phyloP scores from a whole-genome alignment of 2,888 invertebrate species.

The Epirrhoe tristata region DNA sequence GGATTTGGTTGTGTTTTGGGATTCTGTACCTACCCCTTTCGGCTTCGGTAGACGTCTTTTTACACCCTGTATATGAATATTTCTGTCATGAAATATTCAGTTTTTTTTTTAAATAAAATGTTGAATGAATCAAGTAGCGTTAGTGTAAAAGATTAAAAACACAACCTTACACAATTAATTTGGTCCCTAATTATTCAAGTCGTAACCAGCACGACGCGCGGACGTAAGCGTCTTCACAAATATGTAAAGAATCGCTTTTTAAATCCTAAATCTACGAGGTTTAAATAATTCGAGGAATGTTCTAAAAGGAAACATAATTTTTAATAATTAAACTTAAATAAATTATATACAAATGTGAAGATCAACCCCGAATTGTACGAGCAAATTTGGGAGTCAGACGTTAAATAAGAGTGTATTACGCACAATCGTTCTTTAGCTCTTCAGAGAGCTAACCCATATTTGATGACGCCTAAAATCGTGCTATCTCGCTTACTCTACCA shows the following conservation, averaged over 20 bases:
- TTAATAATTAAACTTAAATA: neutral
- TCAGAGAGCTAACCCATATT: too few relatives aligned
- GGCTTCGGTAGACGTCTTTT: too few relatives aligned
- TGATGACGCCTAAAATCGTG: too few relatives aligned
- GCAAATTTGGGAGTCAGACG: too few relatives aligned
- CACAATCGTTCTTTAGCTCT: too few relatives aligned
- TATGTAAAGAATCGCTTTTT: neutral
- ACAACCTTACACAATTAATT: conserved; percentile 5
- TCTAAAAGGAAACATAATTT: conserved; percentile 8
- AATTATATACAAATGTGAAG: neutral
- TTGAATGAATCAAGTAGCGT: neutral
- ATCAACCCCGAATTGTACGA: neutral
- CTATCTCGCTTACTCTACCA: too few relatives aligned
- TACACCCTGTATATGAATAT: too few relatives aligned
- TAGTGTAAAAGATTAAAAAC: neutral
- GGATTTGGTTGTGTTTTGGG: too few relatives aligned
- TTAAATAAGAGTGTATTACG: neutral
- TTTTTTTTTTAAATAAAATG: too few relatives aligned
- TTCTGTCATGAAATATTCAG: too few relatives aligned
- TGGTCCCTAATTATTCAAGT: conserved; percentile 38
- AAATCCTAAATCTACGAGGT: neutral
- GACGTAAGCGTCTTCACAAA: neutral
- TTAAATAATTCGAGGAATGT: conserved; percentile 29
- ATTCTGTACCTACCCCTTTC: too few relatives aligned
- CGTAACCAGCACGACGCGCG: conserved; percentile 61